Percentiles rank a stretch among this genome's conserved stretches.
phyloP scores from a whole-genome alignment of 2,113 vertebrate genomes.

The Albula goreensis region DNA sequence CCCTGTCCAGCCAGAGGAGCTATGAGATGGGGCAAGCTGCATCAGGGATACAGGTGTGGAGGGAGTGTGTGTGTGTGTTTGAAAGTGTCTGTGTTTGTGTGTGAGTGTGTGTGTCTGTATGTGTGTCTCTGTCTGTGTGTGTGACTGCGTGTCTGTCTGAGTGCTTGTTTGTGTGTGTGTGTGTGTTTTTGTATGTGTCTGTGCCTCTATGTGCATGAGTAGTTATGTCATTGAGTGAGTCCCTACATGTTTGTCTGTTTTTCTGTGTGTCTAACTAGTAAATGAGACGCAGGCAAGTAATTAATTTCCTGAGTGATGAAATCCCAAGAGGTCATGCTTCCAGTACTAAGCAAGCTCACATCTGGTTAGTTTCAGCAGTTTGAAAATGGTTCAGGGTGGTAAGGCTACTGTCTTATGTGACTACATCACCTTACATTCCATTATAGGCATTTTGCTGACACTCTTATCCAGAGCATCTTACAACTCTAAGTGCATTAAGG shows the following conservation, averaged over 20 bases:
- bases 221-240: not conserved
- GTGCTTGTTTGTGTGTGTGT: not conserved
- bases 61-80: not conserved
- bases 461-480: too few species aligned
- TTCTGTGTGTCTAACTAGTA: not conserved
- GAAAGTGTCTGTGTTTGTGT: not conserved
- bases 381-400: too few species aligned
- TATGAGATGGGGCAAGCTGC: conserved; percentile 66
- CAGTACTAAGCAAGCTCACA: too few species aligned
- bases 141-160: not conserved
- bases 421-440: too few species aligned
- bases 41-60: conserved; percentile 70
- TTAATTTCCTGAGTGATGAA: too few species aligned
- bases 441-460: too few species aligned
- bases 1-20: conserved; percentile 69
- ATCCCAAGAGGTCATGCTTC: too few species aligned
- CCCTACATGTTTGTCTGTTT: not conserved
- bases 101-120: not conserved
- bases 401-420: too few species aligned
- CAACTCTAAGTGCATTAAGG: not conserved
- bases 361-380: too few species aligned
- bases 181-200: not conserved
- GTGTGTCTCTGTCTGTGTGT: not conserved
- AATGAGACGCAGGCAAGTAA: not conserved
- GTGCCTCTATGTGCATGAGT: not conserved